Evolutionary conservation across 2,113 vertebrate species (phyloP).

Genomic region (Petroica traversi): DNA sequence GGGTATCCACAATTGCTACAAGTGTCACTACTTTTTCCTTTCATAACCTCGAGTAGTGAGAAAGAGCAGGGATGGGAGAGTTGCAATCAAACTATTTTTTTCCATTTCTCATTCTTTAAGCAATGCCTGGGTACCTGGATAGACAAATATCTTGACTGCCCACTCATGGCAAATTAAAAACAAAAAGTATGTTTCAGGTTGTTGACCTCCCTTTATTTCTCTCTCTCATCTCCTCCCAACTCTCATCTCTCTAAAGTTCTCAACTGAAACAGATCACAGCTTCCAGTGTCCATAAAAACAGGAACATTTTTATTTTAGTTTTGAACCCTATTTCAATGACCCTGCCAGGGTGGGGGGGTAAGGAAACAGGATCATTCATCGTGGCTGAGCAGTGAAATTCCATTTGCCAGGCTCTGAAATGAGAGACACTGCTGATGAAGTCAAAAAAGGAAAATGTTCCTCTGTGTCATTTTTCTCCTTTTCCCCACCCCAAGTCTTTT

Average conservation of each 20-base stretch:
- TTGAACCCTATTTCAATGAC: constrained; percentile 77
- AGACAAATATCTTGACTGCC: background rate
- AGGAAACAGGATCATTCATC: constrained; percentile 70
- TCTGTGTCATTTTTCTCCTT: constrained; percentile 54
- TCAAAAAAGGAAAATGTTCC: constrained; percentile 70
- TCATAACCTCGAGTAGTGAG: background rate
- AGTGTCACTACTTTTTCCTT: background rate
- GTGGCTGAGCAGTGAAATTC: constrained; percentile 76
- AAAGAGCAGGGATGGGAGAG: background rate
- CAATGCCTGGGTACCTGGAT: background rate
- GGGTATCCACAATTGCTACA: background rate
- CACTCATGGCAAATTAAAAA: constrained; percentile 71
- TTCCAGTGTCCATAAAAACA: constrained; percentile 73
- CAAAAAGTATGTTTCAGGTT: background rate
- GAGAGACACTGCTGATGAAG: constrained; percentile 84
- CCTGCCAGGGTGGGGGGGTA: background rate
- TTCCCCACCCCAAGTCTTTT: constrained; percentile 5
- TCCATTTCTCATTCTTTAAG: background rate
- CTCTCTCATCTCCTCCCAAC: background rate
- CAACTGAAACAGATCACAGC: constrained; percentile 78
- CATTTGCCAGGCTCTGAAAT: constrained; percentile 81
- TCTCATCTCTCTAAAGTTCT: constrained; percentile 4
- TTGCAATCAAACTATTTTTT: background rate
- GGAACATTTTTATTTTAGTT: constrained; percentile 82
- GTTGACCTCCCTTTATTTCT: background rate